Evolutionary conservation across 2,113 vertebrate species (phyloP).

Genomic region (Nanorana parkeri): DNA sequence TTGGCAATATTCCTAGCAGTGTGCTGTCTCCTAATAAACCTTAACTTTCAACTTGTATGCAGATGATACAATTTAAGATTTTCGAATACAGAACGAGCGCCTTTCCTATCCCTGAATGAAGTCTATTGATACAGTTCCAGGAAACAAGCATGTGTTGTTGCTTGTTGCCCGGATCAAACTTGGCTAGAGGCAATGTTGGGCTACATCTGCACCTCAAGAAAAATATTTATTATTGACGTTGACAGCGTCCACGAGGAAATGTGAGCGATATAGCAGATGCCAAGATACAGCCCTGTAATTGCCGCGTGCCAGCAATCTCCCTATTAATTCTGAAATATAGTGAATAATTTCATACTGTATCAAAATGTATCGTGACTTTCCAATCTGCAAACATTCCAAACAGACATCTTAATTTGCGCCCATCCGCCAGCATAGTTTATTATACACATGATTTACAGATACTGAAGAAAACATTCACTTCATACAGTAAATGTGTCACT

Average conservation of each 20-base stretch:
- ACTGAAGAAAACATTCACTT: too few relatives aligned
- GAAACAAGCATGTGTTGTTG: constrained; percentile 22
- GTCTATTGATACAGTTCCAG: constrained; percentile 24
- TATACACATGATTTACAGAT: constrained; percentile 1
- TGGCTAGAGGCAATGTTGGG: constrained; percentile 32
- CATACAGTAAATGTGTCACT: too few relatives aligned
- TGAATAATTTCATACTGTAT: constrained; percentile 19
- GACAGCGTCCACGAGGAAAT: constrained; percentile 45
- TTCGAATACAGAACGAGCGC: not conserved
- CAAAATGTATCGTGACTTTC: not conserved
- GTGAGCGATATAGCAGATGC: constrained; percentile 28
- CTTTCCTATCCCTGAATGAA: not conserved
- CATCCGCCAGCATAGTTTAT: not conserved
- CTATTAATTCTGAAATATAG: constrained; percentile 27
- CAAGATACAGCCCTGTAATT: not conserved
- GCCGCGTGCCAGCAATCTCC: not conserved
- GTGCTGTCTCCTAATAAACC: too few relatives aligned
- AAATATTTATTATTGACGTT: constrained; percentile 17
- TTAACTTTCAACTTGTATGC: too few relatives aligned
- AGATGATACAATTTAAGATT: too few relatives aligned
- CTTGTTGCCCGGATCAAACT: constrained; percentile 15
- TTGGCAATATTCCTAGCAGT: too few relatives aligned
- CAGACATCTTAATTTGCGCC: constrained; percentile 11
- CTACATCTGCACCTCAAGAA: constrained; percentile 28
- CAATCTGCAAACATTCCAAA: constrained; percentile 24